Percentiles rank a stretch among this genome's conserved stretches.
phyloP scores from a whole-genome alignment of 2,888 invertebrate species.

The Ennomos fuscantarius region DNA sequence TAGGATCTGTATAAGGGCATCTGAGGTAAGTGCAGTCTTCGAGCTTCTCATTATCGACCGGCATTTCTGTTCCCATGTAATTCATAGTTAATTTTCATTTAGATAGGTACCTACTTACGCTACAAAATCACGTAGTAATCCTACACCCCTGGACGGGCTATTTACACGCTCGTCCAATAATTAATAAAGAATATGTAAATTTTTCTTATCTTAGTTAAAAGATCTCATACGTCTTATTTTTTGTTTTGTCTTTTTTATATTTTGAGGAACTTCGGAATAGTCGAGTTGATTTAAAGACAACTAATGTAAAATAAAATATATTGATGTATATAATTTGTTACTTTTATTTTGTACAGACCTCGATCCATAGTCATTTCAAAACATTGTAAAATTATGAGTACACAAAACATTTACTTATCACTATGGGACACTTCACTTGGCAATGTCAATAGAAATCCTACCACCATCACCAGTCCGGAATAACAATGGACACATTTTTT shows the following conservation, averaged over 20 bases:
- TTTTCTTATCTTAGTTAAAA: slow-evolving; percentile 84
- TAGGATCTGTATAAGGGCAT: too few relatives aligned
- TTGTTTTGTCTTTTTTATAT: slow-evolving; percentile 85
- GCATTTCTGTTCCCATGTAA: too few relatives aligned
- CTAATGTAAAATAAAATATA: slow-evolving; percentile 85
- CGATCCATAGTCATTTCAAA: slow-evolving; percentile 19
- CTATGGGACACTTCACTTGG: slow-evolving; percentile 14
- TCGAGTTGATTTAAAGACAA: slow-evolving; percentile 85
- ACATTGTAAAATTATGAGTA: slow-evolving; percentile 23
- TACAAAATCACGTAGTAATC: too few relatives aligned
- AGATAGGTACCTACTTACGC: too few relatives aligned
- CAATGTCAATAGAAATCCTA: background rate
- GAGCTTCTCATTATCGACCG: too few relatives aligned
- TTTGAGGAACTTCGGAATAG: slow-evolving; percentile 83
- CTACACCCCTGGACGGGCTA: too few relatives aligned
- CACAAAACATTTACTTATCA: slow-evolving; percentile 23
- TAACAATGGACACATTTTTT: too few relatives aligned
- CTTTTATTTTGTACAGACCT: slow-evolving; percentile 52
- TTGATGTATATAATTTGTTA: slow-evolving; percentile 78
- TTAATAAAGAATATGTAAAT: slow-evolving; percentile 78
- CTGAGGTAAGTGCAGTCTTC: too few relatives aligned
- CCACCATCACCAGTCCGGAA: too few relatives aligned
- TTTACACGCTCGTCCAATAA: too few relatives aligned
- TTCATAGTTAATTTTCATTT: too few relatives aligned
- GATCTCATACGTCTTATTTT: slow-evolving; percentile 85